Evolutionary conservation across 2,113 vertebrate genomes (phyloP).

Genomic region (Ceyx melanurus): DNA sequence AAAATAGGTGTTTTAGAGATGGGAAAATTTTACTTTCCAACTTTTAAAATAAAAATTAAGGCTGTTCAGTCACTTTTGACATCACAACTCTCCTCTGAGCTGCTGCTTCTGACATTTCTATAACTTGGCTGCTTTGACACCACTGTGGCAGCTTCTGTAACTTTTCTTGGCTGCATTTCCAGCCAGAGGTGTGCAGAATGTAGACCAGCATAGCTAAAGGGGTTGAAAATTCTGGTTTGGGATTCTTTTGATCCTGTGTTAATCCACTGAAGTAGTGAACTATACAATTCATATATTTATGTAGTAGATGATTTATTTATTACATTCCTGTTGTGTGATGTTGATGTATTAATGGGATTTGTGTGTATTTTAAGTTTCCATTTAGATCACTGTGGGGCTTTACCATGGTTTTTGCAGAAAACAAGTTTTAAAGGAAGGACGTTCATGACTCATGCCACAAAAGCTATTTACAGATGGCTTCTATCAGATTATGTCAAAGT

Average conservation of each 20-base stretch:
- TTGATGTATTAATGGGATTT: background rate
- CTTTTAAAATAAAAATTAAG: background rate
- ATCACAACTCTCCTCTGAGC: background rate
- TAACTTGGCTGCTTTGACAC: background rate
- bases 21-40: background rate
- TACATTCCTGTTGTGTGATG: background rate
- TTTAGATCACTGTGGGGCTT: slow-evolving; percentile 96
- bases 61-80: background rate
- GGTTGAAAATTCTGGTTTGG: background rate
- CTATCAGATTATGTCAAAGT: slow-evolving; percentile 99
- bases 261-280: background rate
- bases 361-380: slow-evolving; percentile 84
- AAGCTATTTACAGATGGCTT: slow-evolving; percentile 98
- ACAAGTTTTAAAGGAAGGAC: slow-evolving; percentile 99
- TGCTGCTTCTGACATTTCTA: background rate
- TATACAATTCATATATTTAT: too few species aligned
- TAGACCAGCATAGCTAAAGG: background rate
- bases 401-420: slow-evolving; percentile 98
- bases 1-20: background rate
- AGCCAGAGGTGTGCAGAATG: background rate
- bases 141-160: background rate
- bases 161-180: background rate
- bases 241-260: background rate
- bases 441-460: slow-evolving; percentile 99
- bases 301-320: too few species aligned